Evolutionary conservation across 2,113 vertebrate genomes (phyloP), one percentile per base, ranked within the genome.

Genomic region (Thalassarche chlororhynchos): DNA sequence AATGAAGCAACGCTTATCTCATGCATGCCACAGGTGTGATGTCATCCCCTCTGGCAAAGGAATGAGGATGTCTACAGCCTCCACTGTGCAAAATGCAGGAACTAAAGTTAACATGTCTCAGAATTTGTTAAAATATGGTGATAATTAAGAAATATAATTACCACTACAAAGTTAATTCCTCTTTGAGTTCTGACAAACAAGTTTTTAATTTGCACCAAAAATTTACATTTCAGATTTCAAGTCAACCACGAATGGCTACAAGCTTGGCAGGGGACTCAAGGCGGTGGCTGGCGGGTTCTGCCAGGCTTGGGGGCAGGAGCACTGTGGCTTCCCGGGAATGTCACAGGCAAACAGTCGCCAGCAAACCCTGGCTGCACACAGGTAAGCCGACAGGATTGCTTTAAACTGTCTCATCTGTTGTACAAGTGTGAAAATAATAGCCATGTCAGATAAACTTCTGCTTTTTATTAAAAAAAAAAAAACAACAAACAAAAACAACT

Each of bases 181-280:
- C 87, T 95, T 92, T 84, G 78, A 95, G 68, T 90, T 94, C 95
- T 98, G 96, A 95, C 82, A 95, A 95, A 83, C 91, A 91, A 94
- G 60, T 89, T 97, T 97, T 51, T 24, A 93, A 97, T 97, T 97
- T 98, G 95, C 95, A 88, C 31, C 60, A 74, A 96, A 97, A 95
- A 86, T 97, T 93, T 95, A 75, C 96, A 80, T 96, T 95, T 97
- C 90, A 93, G 93, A 78, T 98, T 93, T 96, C 49, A 79, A 75
- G 70, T 75, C 72, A 86, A 51, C 94, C 84, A 26, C 10, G 19
- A 47, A 12, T 3, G 69, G 61, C 88, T 51, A 46, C 42, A 25
- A 72, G 74, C 79, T 42, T 51, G 52, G 83, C 79, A 55, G 64
- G 75, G 87, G 89, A 66, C 76, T 49, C 26, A 12, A 64, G 80